A percentile compares a stretch with the other conserved stretches of the same genome.
phyloP scores from a whole-genome alignment of 2,113 vertebrate genomes.

The Datnioides undecimradiatus region DNA sequence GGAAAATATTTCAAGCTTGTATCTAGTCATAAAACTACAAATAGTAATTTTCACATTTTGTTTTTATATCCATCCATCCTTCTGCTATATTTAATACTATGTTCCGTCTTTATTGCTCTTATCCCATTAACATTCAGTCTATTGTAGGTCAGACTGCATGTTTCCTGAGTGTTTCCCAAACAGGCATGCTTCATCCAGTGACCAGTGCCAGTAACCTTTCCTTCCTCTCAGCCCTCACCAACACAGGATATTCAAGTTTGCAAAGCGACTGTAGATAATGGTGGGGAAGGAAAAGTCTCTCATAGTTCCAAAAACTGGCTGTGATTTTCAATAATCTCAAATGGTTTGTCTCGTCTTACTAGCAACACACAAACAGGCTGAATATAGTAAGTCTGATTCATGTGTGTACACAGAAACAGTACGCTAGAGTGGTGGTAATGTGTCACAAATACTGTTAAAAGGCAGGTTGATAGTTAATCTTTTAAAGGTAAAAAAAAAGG shows the following conservation, averaged over 20 bases:
- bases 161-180: constrained; percentile 39
- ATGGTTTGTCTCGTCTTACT: not conserved
- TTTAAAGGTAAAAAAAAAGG: not conserved
- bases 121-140: constrained; percentile 23
- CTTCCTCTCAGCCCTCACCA: constrained; percentile 40
- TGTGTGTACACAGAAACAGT: not conserved
- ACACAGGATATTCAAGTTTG: constrained; percentile 39
- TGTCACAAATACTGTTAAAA: constrained; percentile 16
- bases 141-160: constrained; percentile 35
- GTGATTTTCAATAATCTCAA: not conserved
- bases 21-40: not conserved
- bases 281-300: constrained; percentile 2
- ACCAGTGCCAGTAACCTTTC: constrained; percentile 11
- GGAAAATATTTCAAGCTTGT: not conserved
- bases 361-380: not conserved
- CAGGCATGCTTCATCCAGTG: constrained; percentile 29
- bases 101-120: constrained; percentile 5
- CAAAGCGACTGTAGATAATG: not conserved
- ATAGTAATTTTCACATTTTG: not conserved
- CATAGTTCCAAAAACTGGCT: not conserved
- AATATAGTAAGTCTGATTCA: not conserved
- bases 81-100: not conserved
- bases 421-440: not conserved
- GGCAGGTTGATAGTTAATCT: not conserved
- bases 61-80: not conserved